phyloP scores from a whole-genome alignment of 53 echinoderm and acorn worm species.

The Luidia sarsii region DNA sequence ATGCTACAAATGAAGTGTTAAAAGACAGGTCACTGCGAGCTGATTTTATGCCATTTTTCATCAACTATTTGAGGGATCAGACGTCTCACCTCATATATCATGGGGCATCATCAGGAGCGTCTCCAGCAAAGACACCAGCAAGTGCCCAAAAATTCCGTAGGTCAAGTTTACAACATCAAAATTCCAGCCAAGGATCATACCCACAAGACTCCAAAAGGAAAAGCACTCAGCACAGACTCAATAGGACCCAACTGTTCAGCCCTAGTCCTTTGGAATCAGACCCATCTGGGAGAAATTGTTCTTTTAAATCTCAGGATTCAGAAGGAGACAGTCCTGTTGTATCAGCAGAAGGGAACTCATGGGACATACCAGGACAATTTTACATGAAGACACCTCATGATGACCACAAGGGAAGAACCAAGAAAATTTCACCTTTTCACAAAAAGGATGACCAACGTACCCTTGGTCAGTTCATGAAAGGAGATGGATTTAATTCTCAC shows the following conservation, averaged over 20 bases:
- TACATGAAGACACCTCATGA: conserved; percentile 20
- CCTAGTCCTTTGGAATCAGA: conserved; percentile 43
- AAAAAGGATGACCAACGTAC: conserved; percentile 69
- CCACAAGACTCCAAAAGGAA: conserved; percentile 4
- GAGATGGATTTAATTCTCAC: conserved; percentile 33
- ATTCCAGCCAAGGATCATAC: neutral
- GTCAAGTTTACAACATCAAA: conserved; percentile 43
- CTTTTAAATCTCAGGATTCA: conserved; percentile 14
- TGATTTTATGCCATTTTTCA: conserved; percentile 87
- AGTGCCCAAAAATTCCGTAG: conserved; percentile 65
- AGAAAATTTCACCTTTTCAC: conserved; percentile 33
- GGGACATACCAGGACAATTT: conserved; percentile 28
- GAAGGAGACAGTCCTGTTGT: conserved; percentile 41
- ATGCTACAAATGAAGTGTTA: conserved; percentile 3
- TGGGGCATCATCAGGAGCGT: conserved; percentile 67
- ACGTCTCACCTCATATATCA: conserved; percentile 80
- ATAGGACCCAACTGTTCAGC: conserved; percentile 77
- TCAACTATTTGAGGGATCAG: conserved; percentile 82
- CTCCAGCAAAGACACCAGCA: conserved; percentile 86
- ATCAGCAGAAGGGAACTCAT: conserved; percentile 16
- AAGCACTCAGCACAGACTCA: conserved; percentile 28
- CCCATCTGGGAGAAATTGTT: neutral
- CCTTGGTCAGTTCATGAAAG: conserved; percentile 64
- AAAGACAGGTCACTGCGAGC: conserved; percentile 51
- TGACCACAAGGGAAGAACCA: conserved; percentile 24